Conservation (phyloP, 1,140 invertebrate genomes). For the Drosophila busckii region DNA sequence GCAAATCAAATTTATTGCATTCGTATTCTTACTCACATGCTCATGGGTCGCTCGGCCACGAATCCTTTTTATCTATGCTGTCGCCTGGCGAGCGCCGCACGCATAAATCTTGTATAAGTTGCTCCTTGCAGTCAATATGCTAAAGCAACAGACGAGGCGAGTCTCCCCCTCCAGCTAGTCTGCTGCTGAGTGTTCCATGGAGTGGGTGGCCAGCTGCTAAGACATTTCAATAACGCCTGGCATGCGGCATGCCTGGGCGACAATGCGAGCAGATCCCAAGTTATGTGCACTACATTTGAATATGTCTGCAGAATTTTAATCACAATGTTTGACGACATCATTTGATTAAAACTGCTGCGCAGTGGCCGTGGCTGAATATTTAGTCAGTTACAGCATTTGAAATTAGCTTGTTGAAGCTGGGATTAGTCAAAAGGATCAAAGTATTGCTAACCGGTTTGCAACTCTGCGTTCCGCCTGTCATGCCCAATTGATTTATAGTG, state of each 20-base stretch:
- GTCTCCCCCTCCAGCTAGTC: neutral
- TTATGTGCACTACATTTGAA: conserved; percentile 4
- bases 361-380: no score
- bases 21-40: conserved; percentile 25
- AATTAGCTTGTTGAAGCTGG: neutral
- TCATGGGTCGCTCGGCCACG: conserved; percentile 54
- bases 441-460: conserved; percentile 42
- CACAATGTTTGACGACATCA: conserved; percentile 30
- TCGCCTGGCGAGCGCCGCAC: conserved; percentile 51
- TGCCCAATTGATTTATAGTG: conserved; percentile 59
- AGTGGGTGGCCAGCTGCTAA: conserved; percentile 61
- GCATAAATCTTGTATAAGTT: conserved; percentile 78
- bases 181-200: conserved; percentile 6
- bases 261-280: conserved; percentile 24
- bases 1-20: conserved; percentile 78
- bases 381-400: no score
- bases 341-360: conserved; percentile 20
- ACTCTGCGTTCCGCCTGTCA: conserved; percentile 41
- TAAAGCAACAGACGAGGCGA: conserved; percentile 63
- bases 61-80: conserved; percentile 70
- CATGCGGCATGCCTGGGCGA: conserved; percentile 40
- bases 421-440: neutral
- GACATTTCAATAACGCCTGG: conserved; percentile 67
- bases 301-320: conserved; percentile 70
- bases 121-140: conserved; percentile 73